Base-by-base conservation (phyloP, 2,113 vertebrate species). In the Bujurquina vittata region DNA sequence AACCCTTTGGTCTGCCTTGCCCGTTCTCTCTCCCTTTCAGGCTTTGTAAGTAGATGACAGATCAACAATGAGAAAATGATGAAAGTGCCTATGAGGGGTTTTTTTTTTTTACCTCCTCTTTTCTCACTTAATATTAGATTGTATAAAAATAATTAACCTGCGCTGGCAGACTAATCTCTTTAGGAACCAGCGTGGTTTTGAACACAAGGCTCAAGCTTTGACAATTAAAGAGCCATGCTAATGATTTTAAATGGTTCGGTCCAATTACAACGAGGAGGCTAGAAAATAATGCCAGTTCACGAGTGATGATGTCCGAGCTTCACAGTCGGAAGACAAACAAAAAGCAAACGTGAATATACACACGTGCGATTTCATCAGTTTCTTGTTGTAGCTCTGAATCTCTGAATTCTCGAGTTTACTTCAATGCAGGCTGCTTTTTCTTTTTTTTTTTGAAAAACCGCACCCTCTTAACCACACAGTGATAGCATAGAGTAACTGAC, bases 31-130 rank as follows among this genome's bases (percentile, higher is more conserved):
- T 56, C 60, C 49, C 77, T 84, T 75, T 83, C 83, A 46, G 75
- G 43, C 81, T 90, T 87, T 93, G 89, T 92, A 80, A 56, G 56
- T 46, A 62, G 80, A 87, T 87, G 88, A 91, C 86, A 87, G 57
- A 58, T 77, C 83, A 81, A 91, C 88, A 91, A 93, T 91, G 67
- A 78, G 62, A 58, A 91, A 86, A 87, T 87, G 20, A 84, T 91
- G 69, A 82, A 79, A 85, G 84, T 75, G 78, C 86, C 58, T 26
- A 76, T 84, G 67, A 87, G 83, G 58, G 67, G 0, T 20, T 88
- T 80, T 79, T 72, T 72, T 58, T 88, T 80, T 79, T 72, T 72
- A 56, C 26, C 14, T 7, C 29, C 76, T 55, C 74, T 86, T 74
- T 75, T 76, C 79, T 88, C 67, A 26, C 55, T 60, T 80, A 76